phyloP scores from a whole-genome alignment of 2,113 vertebrate genomes.

The Apus apus region DNA sequence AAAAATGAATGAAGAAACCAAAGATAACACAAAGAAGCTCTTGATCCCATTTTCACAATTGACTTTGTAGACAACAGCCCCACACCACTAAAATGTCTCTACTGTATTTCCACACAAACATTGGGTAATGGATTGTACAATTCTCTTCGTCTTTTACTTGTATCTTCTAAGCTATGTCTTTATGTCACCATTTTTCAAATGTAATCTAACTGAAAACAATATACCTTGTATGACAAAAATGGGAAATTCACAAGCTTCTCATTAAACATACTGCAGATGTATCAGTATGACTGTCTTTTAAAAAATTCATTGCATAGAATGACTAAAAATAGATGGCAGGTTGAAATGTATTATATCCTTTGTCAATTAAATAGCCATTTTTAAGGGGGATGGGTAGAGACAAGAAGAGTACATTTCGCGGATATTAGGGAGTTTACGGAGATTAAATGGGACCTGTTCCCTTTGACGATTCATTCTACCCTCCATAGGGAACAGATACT shows the following conservation, averaged over 20 bases:
- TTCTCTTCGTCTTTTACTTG: not conserved
- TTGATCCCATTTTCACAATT: not conserved
- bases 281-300: not conserved
- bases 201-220: not conserved
- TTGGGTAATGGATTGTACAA: not conserved
- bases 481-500: not conserved
- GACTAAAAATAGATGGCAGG: slow-evolving; percentile 32
- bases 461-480: slow-evolving; percentile 24
- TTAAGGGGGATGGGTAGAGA: not conserved
- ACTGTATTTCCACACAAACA: not conserved
- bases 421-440: not conserved
- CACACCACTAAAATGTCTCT: not conserved
- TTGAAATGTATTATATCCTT: slow-evolving; percentile 15
- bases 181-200: not conserved
- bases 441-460: slow-evolving; percentile 8
- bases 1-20: slow-evolving; percentile 1
- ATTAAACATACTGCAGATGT: not conserved
- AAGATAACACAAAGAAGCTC: not conserved
- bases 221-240: not conserved
- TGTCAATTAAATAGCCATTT: not conserved
- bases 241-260: not conserved
- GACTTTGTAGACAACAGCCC: not conserved
- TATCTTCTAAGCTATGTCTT: not conserved
- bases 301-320: slow-evolving; percentile 12
- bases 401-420: not conserved